These are phyloP conservation scores for Ia io DNA, from an alignment of 2,113 vertebrate genomes.

Conservation along the genomic window DNA sequence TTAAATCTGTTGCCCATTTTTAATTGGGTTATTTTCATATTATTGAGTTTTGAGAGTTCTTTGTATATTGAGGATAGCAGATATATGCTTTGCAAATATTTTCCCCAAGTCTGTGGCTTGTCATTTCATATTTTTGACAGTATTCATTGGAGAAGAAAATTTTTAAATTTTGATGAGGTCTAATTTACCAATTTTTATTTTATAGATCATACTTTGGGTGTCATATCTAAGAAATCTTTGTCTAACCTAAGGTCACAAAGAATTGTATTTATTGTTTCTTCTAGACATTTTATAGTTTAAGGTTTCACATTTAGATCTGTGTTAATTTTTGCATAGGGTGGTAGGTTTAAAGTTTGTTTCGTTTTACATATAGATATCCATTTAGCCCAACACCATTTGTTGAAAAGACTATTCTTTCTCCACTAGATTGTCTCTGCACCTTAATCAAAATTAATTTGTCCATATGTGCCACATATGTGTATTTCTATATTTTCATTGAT, in stretches of 20 bases:
- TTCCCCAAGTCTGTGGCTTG: neutral
- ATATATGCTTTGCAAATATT: neutral
- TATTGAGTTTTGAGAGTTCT: neutral
- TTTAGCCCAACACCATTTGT: neutral
- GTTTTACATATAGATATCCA: neutral
- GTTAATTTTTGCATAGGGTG: neutral
- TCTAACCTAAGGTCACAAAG: neutral
- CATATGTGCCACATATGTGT: neutral
- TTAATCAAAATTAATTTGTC: neutral
- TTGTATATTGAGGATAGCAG: neutral
- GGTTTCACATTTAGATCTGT: neutral
- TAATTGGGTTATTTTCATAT: neutral
- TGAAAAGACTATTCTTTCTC: neutral
- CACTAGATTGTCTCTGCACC: neutral
- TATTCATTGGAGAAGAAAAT: neutral
- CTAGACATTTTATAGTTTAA: neutral
- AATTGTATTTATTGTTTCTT: neutral
- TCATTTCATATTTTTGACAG: neutral
- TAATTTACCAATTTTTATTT: neutral
- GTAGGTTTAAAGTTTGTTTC: neutral
- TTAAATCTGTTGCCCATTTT: conserved; percentile 19
- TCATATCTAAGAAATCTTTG: neutral
- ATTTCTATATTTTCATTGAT: neutral
- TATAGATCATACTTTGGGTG: neutral
- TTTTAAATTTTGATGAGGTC: neutral